These are phyloP conservation scores for Caenorhabditis plicata DNA, from an alignment of 2,888 invertebrate species.

Conservation along the genomic window DNA sequence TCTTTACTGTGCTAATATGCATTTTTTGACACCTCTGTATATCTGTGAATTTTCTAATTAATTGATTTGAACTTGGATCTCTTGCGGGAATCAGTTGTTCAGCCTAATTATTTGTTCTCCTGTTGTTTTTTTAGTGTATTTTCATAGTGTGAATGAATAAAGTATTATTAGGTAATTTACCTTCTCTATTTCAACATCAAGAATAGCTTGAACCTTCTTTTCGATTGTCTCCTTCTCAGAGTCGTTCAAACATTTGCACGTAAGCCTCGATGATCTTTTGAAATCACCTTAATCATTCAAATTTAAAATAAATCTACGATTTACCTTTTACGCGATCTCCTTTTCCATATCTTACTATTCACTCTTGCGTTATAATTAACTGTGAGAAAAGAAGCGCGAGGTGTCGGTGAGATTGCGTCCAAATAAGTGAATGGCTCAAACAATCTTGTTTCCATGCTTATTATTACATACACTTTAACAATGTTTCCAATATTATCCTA, in stretches of 20 bases:
- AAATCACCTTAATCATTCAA: too few relatives aligned
- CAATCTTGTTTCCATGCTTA: slow-evolving; percentile 54
- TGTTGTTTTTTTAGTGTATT: slow-evolving; percentile 11
- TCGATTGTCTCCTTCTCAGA: slow-evolving; percentile 46
- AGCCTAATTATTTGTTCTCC: too few relatives aligned
- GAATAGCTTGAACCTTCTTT: slow-evolving; percentile 44
- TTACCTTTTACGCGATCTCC: slow-evolving; percentile 40
- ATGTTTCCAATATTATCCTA: slow-evolving; percentile 51
- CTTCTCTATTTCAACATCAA: slow-evolving; percentile 42
- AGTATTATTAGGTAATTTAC: too few relatives aligned
- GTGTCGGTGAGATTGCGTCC: slow-evolving; percentile 57
- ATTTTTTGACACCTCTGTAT: too few relatives aligned
- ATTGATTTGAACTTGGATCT: too few relatives aligned
- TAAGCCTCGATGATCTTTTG: neutral
- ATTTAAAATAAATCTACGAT: too few relatives aligned
- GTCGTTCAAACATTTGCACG: too few relatives aligned
- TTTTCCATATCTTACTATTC: slow-evolving; percentile 60
- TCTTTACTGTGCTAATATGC: too few relatives aligned
- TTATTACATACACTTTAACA: slow-evolving; percentile 50
- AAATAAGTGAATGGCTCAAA: slow-evolving; percentile 61
- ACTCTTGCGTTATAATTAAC: slow-evolving; percentile 62
- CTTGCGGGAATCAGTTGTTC: too few relatives aligned
- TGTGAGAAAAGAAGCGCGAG: slow-evolving; percentile 59
- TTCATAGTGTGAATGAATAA: too few relatives aligned
- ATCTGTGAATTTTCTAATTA: too few relatives aligned